Conservation (phyloP, 2,888 invertebrate genomes). For the Sthenelais limicola region DNA sequence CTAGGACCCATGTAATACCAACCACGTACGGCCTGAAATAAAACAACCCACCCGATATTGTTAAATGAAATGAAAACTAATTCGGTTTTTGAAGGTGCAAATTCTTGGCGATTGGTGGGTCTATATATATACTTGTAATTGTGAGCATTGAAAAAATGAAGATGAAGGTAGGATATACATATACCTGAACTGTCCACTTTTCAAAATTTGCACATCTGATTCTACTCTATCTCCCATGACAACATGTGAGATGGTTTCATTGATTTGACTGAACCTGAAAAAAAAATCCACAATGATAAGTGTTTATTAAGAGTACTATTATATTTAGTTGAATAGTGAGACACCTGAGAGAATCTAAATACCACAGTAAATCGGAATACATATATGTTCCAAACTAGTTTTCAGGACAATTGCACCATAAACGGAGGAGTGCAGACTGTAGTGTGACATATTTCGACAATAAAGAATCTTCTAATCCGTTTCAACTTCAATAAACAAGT, state of each 20-base stretch:
- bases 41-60: neutral
- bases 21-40: constrained; percentile 78
- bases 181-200: constrained; percentile 53
- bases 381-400: no score
- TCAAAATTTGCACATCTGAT: constrained; percentile 52
- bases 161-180: no score
- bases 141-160: no score
- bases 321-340: no score
- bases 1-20: constrained; percentile 82
- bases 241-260: constrained; percentile 85
- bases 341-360: no score
- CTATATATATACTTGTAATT: neutral
- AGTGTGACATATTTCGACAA: no score
- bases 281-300: neutral
- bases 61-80: neutral
- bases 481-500: no score
- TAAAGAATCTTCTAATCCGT: no score
- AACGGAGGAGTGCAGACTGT: no score
- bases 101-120: no score
- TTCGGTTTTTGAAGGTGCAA: neutral
- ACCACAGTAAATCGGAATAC: no score
- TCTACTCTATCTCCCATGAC: constrained; percentile 78
- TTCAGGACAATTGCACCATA: no score
- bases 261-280: constrained; percentile 79
- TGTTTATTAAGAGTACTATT: neutral